Evolutionary conservation across 2,797 vertebrate species (phyloP).

Genomic region (Dallia pectoralis): DNA sequence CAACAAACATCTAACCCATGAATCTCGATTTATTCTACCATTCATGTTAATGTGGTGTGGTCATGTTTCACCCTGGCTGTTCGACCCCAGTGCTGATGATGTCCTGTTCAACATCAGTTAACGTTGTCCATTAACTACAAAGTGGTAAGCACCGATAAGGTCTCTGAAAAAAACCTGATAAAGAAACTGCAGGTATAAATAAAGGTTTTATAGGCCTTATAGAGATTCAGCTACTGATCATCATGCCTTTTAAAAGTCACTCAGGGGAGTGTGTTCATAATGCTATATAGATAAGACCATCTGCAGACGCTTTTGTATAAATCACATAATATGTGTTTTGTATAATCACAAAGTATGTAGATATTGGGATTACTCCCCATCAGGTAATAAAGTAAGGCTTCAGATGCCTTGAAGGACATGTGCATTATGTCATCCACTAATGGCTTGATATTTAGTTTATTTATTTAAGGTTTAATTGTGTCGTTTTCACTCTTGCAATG

Average conservation of each 20-base stretch:
- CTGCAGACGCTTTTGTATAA: constrained; percentile 5
- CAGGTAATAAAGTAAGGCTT: neutral
- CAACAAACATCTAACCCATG: neutral
- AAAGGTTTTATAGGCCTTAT: constrained; percentile 29
- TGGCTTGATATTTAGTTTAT: neutral
- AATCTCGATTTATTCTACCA: neutral
- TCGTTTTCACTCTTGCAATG: neutral
- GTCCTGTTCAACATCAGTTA: neutral
- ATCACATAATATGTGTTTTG: too few relatives aligned
- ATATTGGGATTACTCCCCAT: neutral
- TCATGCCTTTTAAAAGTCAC: constrained; percentile 21
- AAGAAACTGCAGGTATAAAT: constrained; percentile 7
- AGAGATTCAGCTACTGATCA: constrained; percentile 28
- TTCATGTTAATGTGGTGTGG: constrained; percentile 8
- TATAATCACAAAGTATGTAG: too few relatives aligned
- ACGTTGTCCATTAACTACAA: neutral
- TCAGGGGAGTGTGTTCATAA: constrained; percentile 7
- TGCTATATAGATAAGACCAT: constrained; percentile 13
- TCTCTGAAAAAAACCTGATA: neutral
- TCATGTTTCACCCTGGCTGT: neutral
- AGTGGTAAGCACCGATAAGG: neutral
- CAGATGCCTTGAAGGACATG: neutral
- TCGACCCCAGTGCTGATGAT: neutral
- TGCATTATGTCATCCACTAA: neutral
- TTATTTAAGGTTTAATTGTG: neutral